phyloP scores from a whole-genome alignment of 2,888 invertebrate genomes.

The Ophion obscuratus region DNA sequence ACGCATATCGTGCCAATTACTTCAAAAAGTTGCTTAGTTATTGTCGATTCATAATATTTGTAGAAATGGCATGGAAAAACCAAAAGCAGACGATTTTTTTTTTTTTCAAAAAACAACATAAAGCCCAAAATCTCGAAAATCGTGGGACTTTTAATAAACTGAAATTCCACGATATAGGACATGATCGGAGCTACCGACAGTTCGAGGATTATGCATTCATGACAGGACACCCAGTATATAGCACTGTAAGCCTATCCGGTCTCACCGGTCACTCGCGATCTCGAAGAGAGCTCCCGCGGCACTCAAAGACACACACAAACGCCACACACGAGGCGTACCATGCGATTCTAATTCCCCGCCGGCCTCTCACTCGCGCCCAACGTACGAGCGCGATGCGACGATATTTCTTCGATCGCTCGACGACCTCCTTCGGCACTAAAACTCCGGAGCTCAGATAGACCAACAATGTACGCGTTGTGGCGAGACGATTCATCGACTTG shows the following conservation, averaged over 20 bases:
- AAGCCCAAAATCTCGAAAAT: too few relatives aligned
- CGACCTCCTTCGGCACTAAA: conserved; percentile 24
- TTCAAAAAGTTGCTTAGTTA: too few relatives aligned
- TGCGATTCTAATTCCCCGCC: conserved; percentile 46
- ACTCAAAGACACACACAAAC: conserved; percentile 1
- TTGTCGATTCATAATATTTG: too few relatives aligned
- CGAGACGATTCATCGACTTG: background rate
- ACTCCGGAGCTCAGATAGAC: conserved; percentile 1
- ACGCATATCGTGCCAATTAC: too few relatives aligned
- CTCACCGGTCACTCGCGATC: conserved; percentile 40
- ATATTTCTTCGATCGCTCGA: conserved; percentile 39
- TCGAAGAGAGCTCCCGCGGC: conserved; percentile 23
- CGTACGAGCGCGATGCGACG: conserved; percentile 13
- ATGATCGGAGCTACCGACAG: too few relatives aligned
- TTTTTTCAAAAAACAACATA: too few relatives aligned
- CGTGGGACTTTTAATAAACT: too few relatives aligned
- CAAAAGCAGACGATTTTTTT: too few relatives aligned
- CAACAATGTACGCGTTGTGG: conserved; percentile 16
- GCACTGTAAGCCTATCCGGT: background rate
- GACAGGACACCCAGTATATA: background rate
- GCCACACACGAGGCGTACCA: conserved; percentile 30
- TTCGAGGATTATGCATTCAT: too few relatives aligned
- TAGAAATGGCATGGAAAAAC: too few relatives aligned
- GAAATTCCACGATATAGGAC: too few relatives aligned
- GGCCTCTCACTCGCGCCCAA: background rate